Evolutionary conservation across 2,888 invertebrate species (phyloP), one percentile per base, ranked within the genome.

Genomic region (Megamerina dolium): DNA sequence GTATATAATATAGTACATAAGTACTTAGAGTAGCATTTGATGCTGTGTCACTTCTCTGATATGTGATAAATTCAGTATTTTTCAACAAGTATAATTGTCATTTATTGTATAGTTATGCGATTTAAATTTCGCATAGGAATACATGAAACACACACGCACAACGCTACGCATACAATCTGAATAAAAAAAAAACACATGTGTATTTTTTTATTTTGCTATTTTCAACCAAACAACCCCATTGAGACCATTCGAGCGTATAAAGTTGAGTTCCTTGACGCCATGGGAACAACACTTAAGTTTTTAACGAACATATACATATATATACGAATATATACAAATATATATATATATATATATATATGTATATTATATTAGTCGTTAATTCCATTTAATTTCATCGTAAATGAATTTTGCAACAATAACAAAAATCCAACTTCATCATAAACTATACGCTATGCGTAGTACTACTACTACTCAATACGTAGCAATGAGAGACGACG

Each of bases 241-340:
- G 30, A 29, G 20, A 29, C 38, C 20, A 23, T 38, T 30, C 38
- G 37, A 16, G 38, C 38, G 20, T 30, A 20, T 19, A 38, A 18
- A 38, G 23, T 23, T n/a, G 5, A 27, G 37, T 37, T 37, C 38
- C 31, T 38, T 38, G 38, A 38, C 38, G 38, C 38, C 38, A 38
- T 38, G 38, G 38, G 38, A 38, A 38, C 30, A 18, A 19, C 23
- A 18, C 4, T 12, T 14, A 9, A 16, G 16, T 14, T 8, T 23
- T 23, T 8, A 23, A 23, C 10, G 23, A 27, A n/a, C 27, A n/a
- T 27, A 27, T 27, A 4, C 27, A 3, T 27, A 10, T 27, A n/a
- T 27, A 3, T n/a, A 13, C 3, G 27, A 27, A 27, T 19, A 30
- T 10, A n/a, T 38, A 20, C n/a, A 10, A 23, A n/a, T n/a, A n/a